These are phyloP conservation scores for Penaeus vannamei DNA, from an alignment of 1,140 invertebrate species.

Conservation along the genomic window DNA sequence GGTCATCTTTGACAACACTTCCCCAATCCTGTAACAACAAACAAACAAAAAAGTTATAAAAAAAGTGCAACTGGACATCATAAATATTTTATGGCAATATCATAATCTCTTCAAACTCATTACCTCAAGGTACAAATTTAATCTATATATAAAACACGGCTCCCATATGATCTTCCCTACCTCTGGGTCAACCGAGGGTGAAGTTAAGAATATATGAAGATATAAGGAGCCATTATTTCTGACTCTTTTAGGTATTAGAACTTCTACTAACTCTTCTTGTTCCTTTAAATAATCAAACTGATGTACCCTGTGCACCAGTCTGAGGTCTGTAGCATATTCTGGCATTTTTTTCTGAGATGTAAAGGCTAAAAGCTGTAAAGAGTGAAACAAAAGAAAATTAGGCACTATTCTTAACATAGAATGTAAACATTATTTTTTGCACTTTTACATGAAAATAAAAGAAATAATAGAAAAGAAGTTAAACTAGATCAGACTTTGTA, in stretches of 20 bases:
- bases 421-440: no score
- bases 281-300: constrained; percentile 47
- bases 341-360: constrained; percentile 49
- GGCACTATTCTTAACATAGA: constrained; percentile 72
- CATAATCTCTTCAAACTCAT: not conserved
- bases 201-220: constrained; percentile 73
- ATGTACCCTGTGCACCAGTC: not conserved
- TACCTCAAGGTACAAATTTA: constrained; percentile 43
- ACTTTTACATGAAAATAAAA: no score
- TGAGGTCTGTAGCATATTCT: constrained; percentile 35
- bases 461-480: no score
- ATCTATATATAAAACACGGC: not conserved
- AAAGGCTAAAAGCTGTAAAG: constrained; percentile 50
- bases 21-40: constrained; percentile 70
- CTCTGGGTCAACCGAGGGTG: constrained; percentile 26
- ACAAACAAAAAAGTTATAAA: constrained; percentile 74
- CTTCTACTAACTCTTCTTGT: constrained; percentile 74
- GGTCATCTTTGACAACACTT: constrained; percentile 73
- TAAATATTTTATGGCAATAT: no score
- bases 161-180: constrained; percentile 49
- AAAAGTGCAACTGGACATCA: no score
- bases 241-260: constrained; percentile 81
- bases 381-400: constrained; percentile 73
- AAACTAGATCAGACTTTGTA: no score
- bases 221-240: constrained; percentile 84